These are phyloP conservation scores for Myotis daubentonii DNA, from an alignment of 2,797 vertebrate genomes.

Conservation along the genomic window DNA sequence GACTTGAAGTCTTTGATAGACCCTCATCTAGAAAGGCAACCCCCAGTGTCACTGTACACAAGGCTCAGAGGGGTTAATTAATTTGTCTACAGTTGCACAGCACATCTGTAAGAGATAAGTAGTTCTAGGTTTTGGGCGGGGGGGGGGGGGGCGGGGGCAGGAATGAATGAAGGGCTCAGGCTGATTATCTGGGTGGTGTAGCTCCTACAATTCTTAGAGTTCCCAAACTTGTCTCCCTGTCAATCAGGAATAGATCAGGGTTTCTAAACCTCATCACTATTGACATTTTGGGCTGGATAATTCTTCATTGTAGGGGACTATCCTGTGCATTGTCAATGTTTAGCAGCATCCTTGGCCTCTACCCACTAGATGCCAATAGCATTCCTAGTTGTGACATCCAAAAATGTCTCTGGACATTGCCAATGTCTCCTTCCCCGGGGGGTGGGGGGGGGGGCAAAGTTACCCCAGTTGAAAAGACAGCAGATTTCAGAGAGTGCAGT, in stretches of 20 bases:
- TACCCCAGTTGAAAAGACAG: neutral
- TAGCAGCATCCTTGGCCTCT: neutral
- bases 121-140: neutral
- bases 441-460: rapidly evolving
- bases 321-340: neutral
- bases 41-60: neutral
- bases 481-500: neutral
- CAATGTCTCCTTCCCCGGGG: neutral
- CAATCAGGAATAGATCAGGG: neutral
- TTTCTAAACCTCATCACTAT: neutral
- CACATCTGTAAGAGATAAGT: neutral
- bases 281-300: neutral
- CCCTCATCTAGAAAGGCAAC: neutral
- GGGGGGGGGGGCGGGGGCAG: neutral
- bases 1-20: neutral
- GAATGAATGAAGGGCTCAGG: neutral
- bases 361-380: neutral
- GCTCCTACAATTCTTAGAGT: neutral
- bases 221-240: neutral
- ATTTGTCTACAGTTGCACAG: neutral
- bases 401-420: neutral
- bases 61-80: neutral
- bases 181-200: neutral
- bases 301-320: neutral
- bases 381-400: neutral